Percentiles rank a stretch among this genome's conserved stretches.
phyloP scores from a whole-genome alignment of 2,797 vertebrate genomes.

The Parambassis ranga region DNA sequence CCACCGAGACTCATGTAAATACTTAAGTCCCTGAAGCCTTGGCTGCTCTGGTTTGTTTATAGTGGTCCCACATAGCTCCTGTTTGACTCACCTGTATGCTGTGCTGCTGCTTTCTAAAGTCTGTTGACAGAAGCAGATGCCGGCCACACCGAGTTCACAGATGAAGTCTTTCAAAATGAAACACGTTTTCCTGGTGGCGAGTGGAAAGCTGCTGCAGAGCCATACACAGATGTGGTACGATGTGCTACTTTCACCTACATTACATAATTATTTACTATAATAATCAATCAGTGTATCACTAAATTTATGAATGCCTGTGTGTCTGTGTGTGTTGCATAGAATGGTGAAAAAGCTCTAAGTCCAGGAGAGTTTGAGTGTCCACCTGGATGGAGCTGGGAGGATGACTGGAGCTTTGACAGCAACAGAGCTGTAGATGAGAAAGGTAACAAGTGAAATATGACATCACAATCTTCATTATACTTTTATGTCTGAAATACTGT shows the following conservation, averaged over 20 bases:
- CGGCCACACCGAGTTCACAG: slow-evolving; percentile 94
- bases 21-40: neutral
- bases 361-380: slow-evolving; percentile 87
- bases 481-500: neutral
- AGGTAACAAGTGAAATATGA: slow-evolving; percentile 71
- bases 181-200: slow-evolving; percentile 92
- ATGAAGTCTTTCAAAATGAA: slow-evolving; percentile 95
- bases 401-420: slow-evolving; percentile 90
- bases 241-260: neutral
- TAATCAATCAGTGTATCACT: neutral
- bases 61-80: slow-evolving; percentile 3
- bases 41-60: slow-evolving; percentile 5
- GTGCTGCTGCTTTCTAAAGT: slow-evolving; percentile 70
- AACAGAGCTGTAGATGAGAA: slow-evolving; percentile 95
- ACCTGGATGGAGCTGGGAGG: slow-evolving; percentile 90
- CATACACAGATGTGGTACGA: slow-evolving; percentile 91
- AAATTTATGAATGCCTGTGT: neutral
- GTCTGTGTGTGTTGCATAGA: slow-evolving; percentile 77
- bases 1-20: slow-evolving; percentile 37
- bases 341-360: slow-evolving; percentile 88
- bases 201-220: slow-evolving; percentile 87
- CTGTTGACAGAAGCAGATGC: slow-evolving; percentile 95
- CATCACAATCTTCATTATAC: neutral
- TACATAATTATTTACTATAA: too few relatives aligned
- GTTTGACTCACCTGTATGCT: slow-evolving; percentile 37